phyloP scores from a whole-genome alignment of 2,888 invertebrate species.

The Lycophotia porphyrea region DNA sequence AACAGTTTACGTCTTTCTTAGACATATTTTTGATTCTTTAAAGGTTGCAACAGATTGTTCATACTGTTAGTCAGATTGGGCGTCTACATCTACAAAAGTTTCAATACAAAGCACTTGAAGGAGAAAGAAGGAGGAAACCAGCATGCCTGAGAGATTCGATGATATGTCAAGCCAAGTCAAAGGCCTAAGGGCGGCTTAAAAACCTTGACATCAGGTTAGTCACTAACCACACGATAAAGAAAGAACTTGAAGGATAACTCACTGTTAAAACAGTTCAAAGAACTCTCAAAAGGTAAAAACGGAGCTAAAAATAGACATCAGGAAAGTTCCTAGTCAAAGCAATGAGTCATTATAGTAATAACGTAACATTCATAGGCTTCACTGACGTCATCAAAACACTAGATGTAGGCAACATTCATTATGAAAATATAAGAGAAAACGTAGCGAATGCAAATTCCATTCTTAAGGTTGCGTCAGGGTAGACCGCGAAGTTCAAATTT shows the following conservation, averaged over 20 bases:
- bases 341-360: constrained; percentile 38
- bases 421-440: constrained; percentile 52
- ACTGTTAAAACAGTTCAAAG: constrained; percentile 29
- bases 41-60: neutral
- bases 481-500: too few relatives aligned
- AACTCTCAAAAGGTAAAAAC: constrained; percentile 11
- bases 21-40: neutral
- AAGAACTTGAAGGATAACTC: neutral
- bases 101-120: neutral
- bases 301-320: constrained; percentile 31
- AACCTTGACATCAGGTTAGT: too few relatives aligned
- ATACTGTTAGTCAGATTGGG: neutral
- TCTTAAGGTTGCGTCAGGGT: too few relatives aligned
- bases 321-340: constrained; percentile 52
- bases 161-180: too few relatives aligned
- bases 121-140: too few relatives aligned
- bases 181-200: too few relatives aligned
- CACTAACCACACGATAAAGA: too few relatives aligned
- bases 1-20: too few relatives aligned
- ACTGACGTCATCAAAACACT: constrained; percentile 43
- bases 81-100: too few relatives aligned
- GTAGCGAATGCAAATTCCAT: constrained; percentile 43
- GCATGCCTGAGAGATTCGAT: too few relatives aligned
- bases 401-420: constrained; percentile 35
- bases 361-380: constrained; percentile 25